These are phyloP conservation scores for Emys orbicularis DNA, from an alignment of 2,797 vertebrate species.

Conservation along the genomic window DNA sequence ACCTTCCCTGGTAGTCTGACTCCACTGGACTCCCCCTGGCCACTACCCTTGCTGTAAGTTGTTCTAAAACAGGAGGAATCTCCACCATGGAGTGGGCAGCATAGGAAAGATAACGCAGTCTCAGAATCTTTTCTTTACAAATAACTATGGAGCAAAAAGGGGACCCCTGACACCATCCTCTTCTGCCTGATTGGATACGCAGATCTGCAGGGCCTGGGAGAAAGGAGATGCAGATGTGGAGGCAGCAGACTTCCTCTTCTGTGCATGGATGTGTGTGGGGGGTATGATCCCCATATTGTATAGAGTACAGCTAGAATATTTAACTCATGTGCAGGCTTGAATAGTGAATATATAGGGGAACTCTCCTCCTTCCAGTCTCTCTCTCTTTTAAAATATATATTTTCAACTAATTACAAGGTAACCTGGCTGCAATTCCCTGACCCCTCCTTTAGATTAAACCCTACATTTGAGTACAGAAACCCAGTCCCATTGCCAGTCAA, in stretches of 20 bases:
- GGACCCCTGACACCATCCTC: neutral
- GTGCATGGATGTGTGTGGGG: neutral
- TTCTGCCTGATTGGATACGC: neutral
- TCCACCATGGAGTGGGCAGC: neutral
- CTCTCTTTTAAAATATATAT: neutral
- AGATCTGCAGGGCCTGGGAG: neutral
- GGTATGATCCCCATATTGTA: neutral
- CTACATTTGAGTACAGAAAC: neutral
- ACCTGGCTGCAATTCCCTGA: neutral
- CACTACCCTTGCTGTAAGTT: neutral
- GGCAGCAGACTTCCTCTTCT: neutral
- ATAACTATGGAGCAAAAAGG: neutral
- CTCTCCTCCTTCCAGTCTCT: neutral
- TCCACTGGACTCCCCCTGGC: neutral
- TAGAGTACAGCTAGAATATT: neutral
- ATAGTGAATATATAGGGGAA: fast-evolving
- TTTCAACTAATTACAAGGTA: neutral
- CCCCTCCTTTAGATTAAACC: neutral
- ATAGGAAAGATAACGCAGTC: neutral
- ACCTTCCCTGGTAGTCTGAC: neutral
- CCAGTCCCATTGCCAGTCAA: neutral
- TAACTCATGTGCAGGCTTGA: neutral
- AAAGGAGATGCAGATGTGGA: neutral
- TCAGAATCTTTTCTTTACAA: constrained; percentile 32
- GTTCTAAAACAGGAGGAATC: neutral